Percentiles rank a stretch among this genome's conserved stretches.
Evolutionary conservation across 2,888 invertebrate species (phyloP).

Genomic region (Chrysolina americana): DNA sequence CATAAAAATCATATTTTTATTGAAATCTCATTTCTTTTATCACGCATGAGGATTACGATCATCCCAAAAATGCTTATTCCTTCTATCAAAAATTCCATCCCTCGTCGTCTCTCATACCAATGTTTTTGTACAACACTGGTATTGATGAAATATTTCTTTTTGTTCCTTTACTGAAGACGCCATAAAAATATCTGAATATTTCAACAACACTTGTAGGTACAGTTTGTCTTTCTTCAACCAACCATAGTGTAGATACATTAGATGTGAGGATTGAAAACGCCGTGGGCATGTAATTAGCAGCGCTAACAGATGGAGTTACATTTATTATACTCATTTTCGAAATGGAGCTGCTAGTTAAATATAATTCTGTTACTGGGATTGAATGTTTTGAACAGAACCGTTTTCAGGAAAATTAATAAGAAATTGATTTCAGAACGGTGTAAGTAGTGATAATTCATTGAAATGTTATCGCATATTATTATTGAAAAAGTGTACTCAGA

Average conservation of each 20-base stretch:
- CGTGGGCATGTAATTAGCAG: slow-evolving; percentile 61
- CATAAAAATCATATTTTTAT: too few species aligned
- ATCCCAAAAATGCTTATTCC: too few species aligned
- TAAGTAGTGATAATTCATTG: too few species aligned
- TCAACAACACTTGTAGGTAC: slow-evolving; percentile 46
- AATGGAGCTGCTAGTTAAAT: background rate
- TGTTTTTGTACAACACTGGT: background rate
- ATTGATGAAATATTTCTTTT: background rate
- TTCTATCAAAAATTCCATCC: too few species aligned
- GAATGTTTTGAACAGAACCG: background rate
- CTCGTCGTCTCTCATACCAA: background rate
- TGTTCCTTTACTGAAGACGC: slow-evolving; percentile 79
- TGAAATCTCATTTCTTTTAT: too few species aligned
- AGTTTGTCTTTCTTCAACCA: slow-evolving; percentile 50
- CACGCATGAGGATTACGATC: too few species aligned
- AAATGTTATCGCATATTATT: too few species aligned
- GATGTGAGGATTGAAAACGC: slow-evolving; percentile 50
- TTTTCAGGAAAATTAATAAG: background rate
- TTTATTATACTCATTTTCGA: slow-evolving; percentile 44
- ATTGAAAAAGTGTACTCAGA: too few species aligned
- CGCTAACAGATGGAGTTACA: slow-evolving; percentile 60
- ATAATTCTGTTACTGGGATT: slow-evolving; percentile 4
- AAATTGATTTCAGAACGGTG: too few species aligned
- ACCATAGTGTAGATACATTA: slow-evolving; percentile 47
- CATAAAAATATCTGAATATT: slow-evolving; percentile 85